Evolutionary conservation across 92 coral and sea anemone genomes (phyloP).

Genomic region (Metridium senile): DNA sequence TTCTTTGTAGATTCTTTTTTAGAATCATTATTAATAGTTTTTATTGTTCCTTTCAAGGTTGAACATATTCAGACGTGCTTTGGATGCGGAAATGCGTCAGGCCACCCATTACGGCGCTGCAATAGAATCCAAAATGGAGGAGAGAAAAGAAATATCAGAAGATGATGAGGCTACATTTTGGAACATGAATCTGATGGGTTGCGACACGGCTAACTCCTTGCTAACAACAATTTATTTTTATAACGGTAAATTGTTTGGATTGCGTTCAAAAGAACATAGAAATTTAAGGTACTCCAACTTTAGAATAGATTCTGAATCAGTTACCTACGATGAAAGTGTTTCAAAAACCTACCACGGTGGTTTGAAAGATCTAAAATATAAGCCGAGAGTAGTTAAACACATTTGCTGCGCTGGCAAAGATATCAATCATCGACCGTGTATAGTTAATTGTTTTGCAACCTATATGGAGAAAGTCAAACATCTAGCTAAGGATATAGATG

Average conservation of each 20-base stretch:
- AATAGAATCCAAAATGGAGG: conserved; percentile 45
- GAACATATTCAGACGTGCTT: conserved; percentile 47
- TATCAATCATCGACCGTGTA: conserved; percentile 40
- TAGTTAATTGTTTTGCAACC: conserved; percentile 43
- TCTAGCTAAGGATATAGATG: conserved; percentile 40
- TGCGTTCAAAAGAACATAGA: conserved; percentile 52
- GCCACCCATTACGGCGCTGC: conserved; percentile 46
- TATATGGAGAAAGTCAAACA: conserved; percentile 46
- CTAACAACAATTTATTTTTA: conserved; percentile 48
- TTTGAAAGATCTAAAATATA: conserved; percentile 49
- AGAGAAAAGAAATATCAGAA: conserved; percentile 48
- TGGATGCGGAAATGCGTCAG: conserved; percentile 64
- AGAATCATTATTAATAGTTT: neutral
- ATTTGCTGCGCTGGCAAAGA: conserved; percentile 60
- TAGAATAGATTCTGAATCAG: conserved; percentile 17
- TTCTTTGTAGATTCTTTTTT: neutral
- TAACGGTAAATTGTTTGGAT: conserved; percentile 54
- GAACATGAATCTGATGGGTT: conserved; percentile 54
- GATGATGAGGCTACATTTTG: conserved; percentile 55
- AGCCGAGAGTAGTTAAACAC: conserved; percentile 53
- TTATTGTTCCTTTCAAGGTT: conserved; percentile 36
- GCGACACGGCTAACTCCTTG: conserved; percentile 52
- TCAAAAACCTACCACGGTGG: conserved; percentile 65
- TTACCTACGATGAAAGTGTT: conserved; percentile 53
- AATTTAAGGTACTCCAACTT: conserved; percentile 50